Conservation (phyloP, 1,140 invertebrate genomes). For the Drosophila lacteicornis region DNA sequence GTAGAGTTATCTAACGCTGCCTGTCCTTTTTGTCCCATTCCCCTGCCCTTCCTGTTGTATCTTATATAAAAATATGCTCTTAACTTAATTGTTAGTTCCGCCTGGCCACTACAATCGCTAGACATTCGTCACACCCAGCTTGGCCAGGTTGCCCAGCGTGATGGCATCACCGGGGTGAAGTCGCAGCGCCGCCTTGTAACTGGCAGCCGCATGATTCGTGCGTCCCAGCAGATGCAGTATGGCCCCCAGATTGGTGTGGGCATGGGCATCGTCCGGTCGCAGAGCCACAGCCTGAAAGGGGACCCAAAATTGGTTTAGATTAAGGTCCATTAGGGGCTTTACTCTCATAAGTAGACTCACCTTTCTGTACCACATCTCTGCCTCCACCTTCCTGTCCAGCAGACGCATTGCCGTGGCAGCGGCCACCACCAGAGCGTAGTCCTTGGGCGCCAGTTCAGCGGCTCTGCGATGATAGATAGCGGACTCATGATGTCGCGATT, state of each 20-base stretch:
- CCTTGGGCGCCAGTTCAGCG: conserved; percentile 90
- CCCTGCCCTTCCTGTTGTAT: conserved; percentile 3
- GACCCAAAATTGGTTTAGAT: background rate
- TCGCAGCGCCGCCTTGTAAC: conserved; percentile 92
- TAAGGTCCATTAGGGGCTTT: background rate
- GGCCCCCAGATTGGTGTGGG: conserved; percentile 96
- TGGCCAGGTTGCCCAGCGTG: conserved; percentile 94
- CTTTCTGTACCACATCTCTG: conserved; percentile 93
- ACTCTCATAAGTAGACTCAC: conserved; percentile 85
- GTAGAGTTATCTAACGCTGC: conserved; percentile 72
- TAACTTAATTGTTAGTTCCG: conserved; percentile 31
- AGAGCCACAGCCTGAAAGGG: conserved; percentile 71
- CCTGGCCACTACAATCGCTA: conserved; percentile 34
- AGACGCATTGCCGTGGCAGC: conserved; percentile 94
- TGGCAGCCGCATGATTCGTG: conserved; percentile 92
- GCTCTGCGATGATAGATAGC: conserved; percentile 91
- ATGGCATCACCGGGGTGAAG: conserved; percentile 94
- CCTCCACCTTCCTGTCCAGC: conserved; percentile 90
- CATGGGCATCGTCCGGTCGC: conserved; percentile 89
- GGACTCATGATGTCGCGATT: conserved; percentile 92
- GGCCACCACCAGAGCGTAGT: conserved; percentile 93
- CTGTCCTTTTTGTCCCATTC: background rate
- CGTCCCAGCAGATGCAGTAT: conserved; percentile 97
- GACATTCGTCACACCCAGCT: conserved; percentile 86
- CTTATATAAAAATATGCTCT: conserved; percentile 70